These are phyloP conservation scores for Lycocerus yunnanus DNA, from an alignment of 2,888 invertebrate genomes.

Conservation along the genomic window DNA sequence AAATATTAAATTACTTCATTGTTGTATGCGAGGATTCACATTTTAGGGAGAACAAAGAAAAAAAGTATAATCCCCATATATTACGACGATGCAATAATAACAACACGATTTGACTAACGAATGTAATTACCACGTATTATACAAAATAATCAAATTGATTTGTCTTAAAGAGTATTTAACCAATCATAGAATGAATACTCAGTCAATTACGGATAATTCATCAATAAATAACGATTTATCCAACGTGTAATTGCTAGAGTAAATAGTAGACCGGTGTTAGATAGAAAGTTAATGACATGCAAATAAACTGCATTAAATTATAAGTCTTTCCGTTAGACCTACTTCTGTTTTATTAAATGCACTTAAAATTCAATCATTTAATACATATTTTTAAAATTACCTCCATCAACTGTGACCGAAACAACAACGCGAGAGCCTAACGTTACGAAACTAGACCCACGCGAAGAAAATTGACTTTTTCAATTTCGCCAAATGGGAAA, in stretches of 20 bases:
- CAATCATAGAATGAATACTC: constrained; percentile 16
- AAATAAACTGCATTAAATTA: constrained; percentile 38
- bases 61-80: too few relatives aligned
- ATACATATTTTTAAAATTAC: neutral
- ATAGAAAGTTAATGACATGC: constrained; percentile 41
- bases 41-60: neutral
- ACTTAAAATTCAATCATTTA: constrained; percentile 4
- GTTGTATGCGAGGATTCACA: neutral
- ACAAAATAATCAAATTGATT: constrained; percentile 12
- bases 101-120: too few relatives aligned
- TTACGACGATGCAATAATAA: too few relatives aligned
- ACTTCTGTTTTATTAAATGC: constrained; percentile 31
- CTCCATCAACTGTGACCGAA: neutral
- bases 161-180: constrained; percentile 9
- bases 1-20: neutral
- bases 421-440: neutral
- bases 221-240: constrained; percentile 33
- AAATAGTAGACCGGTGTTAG: constrained; percentile 34
- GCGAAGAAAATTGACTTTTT: neutral
- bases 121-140: too few relatives aligned
- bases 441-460: neutral
- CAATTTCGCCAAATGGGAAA: neutral
- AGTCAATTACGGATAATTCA: constrained; percentile 15
- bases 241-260: constrained; percentile 37
- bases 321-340: constrained; percentile 40